Evolutionary conservation across 1,140 invertebrate species (phyloP), one percentile per base, ranked within the genome.

Genomic region (Diuraphis noxia): DNA sequence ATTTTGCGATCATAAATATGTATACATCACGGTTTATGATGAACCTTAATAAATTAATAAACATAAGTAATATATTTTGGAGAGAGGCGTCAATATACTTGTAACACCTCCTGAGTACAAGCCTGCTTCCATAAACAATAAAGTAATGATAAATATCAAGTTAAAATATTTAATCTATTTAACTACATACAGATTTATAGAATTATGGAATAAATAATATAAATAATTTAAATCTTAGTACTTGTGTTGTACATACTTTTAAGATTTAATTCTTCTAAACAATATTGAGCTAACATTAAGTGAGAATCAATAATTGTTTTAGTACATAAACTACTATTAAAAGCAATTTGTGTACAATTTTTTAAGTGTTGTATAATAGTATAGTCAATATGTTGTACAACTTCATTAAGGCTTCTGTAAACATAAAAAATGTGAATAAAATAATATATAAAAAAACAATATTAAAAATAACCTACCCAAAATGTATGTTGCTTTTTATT

Each of bases 201-300:
- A 63, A 25, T 63, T n/a, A 63, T 63, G 30, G 56, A 13, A n/a
- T 63, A 63, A 63, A 63, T 63, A 63, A 63, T n/a, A 63, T 63
- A n/a, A 63, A 63, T 63, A 6, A 17, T 63, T 63, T 63, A n/a
- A 17, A 63, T 63, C 30, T n/a, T 63, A n/a, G n/a, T n/a, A 13
- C n/a, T n/a, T n/a, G n/a, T 63, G 56, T n/a, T 9, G 9, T 19
- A 77, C 4, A 0, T 86, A 86, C 85, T 19, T 86, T 86, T 34
- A 34, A 23, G 13, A 86, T 86, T 52, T 23, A 86, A 52, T 10
- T 86, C 85, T 6, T 86, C 46, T 52, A 86, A 86, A 49, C 85
- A 86, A 86, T 86, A 52, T 36, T 86, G 85, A 52, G 85, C 85
- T 49, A 86, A 86, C n/a, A 49, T 86, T 5, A 86, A 52, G 38